phyloP scores from a whole-genome alignment of 2,113 vertebrate genomes.

The Chionomys nivalis region DNA sequence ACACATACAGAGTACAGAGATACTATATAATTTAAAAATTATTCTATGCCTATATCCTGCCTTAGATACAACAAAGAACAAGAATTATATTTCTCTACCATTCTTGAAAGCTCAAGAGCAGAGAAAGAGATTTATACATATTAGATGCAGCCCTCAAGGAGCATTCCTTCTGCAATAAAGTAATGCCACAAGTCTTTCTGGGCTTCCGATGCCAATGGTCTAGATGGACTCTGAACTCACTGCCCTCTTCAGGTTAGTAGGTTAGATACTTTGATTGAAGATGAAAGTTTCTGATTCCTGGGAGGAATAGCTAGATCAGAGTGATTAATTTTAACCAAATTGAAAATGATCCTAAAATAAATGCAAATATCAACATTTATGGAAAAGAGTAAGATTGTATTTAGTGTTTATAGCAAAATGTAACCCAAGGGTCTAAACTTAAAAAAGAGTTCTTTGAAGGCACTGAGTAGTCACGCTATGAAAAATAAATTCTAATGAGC shows the following conservation, averaged over 20 bases:
- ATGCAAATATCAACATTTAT: not conserved
- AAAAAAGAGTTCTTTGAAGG: not conserved
- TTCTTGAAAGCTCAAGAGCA: not conserved
- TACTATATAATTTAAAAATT: not conserved
- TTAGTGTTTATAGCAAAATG: not conserved
- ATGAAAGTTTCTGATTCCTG: not conserved
- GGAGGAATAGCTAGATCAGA: not conserved
- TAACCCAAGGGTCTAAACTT: not conserved
- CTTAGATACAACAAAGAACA: not conserved
- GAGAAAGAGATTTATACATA: not conserved
- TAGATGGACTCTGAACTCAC: not conserved
- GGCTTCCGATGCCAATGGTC: not conserved
- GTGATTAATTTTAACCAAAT: conserved; percentile 64
- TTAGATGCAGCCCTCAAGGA: not conserved
- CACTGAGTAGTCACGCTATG: not conserved
- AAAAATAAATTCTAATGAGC: conserved; percentile 28
- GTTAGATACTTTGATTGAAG: not conserved
- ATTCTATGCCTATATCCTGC: not conserved
- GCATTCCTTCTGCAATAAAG: not conserved
- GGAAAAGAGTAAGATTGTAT: not conserved
- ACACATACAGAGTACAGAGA: not conserved
- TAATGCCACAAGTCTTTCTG: not conserved
- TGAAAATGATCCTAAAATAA: conserved; percentile 34
- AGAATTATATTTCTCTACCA: not conserved
- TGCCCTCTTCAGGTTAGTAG: not conserved